Conservation (phyloP, 1,140 invertebrate genomes). For the Phocides pigmalion region DNA sequence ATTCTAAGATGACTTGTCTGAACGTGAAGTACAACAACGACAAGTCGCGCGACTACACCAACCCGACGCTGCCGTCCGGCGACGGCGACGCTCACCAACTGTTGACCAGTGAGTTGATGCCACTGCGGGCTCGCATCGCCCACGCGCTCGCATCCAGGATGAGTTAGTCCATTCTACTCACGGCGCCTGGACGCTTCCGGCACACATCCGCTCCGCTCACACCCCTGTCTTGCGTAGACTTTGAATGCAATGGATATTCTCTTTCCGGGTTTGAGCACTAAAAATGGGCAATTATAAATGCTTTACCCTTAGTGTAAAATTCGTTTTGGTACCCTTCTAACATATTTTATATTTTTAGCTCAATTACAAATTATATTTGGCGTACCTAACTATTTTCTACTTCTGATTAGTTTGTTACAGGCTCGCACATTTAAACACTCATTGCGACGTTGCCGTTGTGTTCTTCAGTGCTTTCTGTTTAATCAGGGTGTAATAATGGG, state of each 20-base stretch:
- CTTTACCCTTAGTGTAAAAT: not conserved
- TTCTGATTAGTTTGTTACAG: too few relatives aligned
- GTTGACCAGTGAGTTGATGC: constrained; percentile 87
- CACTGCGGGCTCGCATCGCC: constrained; percentile 84
- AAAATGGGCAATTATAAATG: not conserved
- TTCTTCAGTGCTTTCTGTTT: too few relatives aligned
- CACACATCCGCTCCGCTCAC: constrained; percentile 54
- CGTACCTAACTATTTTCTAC: not conserved
- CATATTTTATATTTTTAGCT: not conserved
- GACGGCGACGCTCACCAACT: constrained; percentile 89
- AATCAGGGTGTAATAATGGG: too few relatives aligned
- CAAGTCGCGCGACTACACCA: constrained; percentile 99
- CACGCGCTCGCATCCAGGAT: constrained; percentile 78
- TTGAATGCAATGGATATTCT: constrained; percentile 3
- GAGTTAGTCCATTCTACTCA: constrained; percentile 79
- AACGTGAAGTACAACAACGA: constrained; percentile 99
- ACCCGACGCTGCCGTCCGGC: constrained; percentile 97
- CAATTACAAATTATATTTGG: not conserved
- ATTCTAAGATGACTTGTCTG: constrained; percentile 98
- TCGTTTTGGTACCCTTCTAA: not conserved
- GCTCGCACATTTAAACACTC: too few relatives aligned
- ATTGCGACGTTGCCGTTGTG: too few relatives aligned
- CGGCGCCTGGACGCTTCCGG: constrained; percentile 62
- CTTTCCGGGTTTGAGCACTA: not conserved
- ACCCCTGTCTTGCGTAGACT: constrained; percentile 24